Evolutionary conservation across 2,113 vertebrate species (phyloP).

Genomic region (Cathartes aura): DNA sequence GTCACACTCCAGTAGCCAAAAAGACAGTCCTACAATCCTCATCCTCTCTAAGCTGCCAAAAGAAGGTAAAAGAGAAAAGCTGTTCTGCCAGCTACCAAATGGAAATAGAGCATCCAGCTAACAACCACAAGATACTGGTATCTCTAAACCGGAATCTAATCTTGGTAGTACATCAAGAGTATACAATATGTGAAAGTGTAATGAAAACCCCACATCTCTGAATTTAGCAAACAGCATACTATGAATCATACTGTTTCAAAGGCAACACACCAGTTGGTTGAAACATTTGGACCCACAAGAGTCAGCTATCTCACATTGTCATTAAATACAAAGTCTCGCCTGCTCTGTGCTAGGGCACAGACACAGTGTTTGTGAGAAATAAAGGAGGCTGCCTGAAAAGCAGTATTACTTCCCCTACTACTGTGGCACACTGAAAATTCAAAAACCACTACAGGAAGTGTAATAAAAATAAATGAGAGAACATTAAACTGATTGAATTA

Average conservation of each 20-base stretch:
- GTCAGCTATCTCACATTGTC: background rate
- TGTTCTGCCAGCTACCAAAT: background rate
- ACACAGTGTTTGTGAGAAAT: background rate
- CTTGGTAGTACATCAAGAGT: background rate
- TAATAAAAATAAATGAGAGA: background rate
- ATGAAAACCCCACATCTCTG: background rate
- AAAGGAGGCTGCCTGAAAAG: background rate
- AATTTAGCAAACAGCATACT: background rate
- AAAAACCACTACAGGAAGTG: background rate
- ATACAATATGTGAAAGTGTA: background rate
- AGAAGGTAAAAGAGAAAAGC: background rate
- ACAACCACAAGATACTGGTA: background rate
- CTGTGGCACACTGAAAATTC: background rate
- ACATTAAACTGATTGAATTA: background rate
- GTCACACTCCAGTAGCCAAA: background rate
- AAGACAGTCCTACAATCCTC: background rate
- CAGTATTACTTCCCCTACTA: background rate
- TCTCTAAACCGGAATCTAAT: background rate
- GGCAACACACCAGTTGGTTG: background rate
- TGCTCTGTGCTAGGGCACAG: background rate
- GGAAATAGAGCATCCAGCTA: background rate
- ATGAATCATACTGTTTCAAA: background rate
- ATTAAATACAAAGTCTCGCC: background rate
- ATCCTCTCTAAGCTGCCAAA: background rate
- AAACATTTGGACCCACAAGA: background rate